A percentile compares a stretch with the other conserved stretches of the same genome.
phyloP scores from a whole-genome alignment of 2,888 invertebrate species.

The Heliothis peltigera region DNA sequence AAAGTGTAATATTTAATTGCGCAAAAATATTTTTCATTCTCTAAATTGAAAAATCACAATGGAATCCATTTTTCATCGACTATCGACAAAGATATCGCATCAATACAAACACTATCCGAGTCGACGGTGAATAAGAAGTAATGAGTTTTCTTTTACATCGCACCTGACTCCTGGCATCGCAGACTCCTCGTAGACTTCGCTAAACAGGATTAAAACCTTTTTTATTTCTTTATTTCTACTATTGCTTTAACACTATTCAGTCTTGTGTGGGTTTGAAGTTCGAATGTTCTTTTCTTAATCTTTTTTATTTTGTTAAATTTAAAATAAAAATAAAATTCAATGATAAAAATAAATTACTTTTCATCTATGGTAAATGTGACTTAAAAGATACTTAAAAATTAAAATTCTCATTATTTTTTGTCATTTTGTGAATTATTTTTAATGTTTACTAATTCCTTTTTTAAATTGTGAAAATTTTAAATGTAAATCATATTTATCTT shows the following conservation, averaged over 20 bases:
- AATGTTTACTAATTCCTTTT: no score
- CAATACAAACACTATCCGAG: slow-evolving; percentile 69
- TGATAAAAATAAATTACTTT: no score
- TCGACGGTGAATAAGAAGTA: slow-evolving; percentile 85
- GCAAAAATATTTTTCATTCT: not conserved
- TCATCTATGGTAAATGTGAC: no score
- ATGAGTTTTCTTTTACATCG: slow-evolving; percentile 87
- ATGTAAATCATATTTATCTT: no score
- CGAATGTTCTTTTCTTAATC: slow-evolving; percentile 31
- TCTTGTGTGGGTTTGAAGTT: slow-evolving; percentile 41
- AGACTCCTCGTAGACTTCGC: slow-evolving; percentile 78
- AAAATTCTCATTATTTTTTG: no score
- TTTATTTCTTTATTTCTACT: slow-evolving; percentile 76
- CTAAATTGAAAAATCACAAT: slow-evolving; percentile 10
- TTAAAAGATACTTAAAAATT: no score
- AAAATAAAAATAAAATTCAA: slow-evolving; percentile 3
- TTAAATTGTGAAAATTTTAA: no score
- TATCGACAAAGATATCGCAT: slow-evolving; percentile 66
- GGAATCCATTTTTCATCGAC: slow-evolving; percentile 52
- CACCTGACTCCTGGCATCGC: slow-evolving; percentile 83
- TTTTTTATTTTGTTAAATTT: slow-evolving; percentile 19
- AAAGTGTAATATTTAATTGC: not conserved
- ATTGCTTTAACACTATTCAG: slow-evolving; percentile 65
- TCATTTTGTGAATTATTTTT: no score
- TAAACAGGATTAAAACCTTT: slow-evolving; percentile 86